Evolutionary conservation across 2,888 invertebrate genomes (phyloP).

Genomic region (Perizoma affinitatum): DNA sequence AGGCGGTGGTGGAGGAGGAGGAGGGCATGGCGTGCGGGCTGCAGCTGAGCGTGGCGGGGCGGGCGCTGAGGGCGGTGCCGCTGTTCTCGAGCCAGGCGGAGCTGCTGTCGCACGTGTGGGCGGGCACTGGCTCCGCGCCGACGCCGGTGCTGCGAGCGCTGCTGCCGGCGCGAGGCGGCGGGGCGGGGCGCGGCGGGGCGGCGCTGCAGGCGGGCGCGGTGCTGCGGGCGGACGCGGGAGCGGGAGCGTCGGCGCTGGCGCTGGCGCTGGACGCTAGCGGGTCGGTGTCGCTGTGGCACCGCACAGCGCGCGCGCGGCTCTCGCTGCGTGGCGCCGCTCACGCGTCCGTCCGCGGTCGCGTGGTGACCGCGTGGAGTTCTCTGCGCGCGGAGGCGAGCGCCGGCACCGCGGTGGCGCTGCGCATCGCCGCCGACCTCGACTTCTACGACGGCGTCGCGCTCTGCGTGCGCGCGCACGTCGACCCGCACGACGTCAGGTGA

Average conservation of each 20-base stretch:
- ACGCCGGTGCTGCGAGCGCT: slow-evolving; percentile 61
- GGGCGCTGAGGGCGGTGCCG: slow-evolving; percentile 51
- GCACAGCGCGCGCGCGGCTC: slow-evolving; percentile 27
- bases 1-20: slow-evolving; percentile 35
- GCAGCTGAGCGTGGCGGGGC: slow-evolving; percentile 55
- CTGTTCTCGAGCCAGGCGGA: slow-evolving; percentile 59
- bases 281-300: slow-evolving; percentile 32
- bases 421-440: slow-evolving; percentile 60
- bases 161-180: slow-evolving; percentile 33
- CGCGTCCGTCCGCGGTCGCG: slow-evolving; percentile 31
- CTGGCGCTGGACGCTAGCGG: slow-evolving; percentile 37
- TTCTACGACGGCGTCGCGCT: slow-evolving; percentile 63
- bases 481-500: slow-evolving; percentile 34
- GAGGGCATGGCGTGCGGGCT: slow-evolving; percentile 48
- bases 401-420: slow-evolving; percentile 45
- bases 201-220: slow-evolving; percentile 45
- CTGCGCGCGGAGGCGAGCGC: slow-evolving; percentile 39
- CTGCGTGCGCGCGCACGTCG: slow-evolving; percentile 60
- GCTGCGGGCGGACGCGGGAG: slow-evolving; percentile 45
- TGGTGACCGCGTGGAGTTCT: slow-evolving; percentile 40
- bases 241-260: slow-evolving; percentile 31
- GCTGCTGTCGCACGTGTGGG: slow-evolving; percentile 70
- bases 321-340: slow-evolving; percentile 31
- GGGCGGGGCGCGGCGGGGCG: slow-evolving; percentile 33
- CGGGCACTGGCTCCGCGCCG: slow-evolving; percentile 62